Evolutionary conservation across 2,797 vertebrate genomes (phyloP), one percentile per base, ranked within the genome.

Genomic region (Poeciliopsis presidionis): DNA sequence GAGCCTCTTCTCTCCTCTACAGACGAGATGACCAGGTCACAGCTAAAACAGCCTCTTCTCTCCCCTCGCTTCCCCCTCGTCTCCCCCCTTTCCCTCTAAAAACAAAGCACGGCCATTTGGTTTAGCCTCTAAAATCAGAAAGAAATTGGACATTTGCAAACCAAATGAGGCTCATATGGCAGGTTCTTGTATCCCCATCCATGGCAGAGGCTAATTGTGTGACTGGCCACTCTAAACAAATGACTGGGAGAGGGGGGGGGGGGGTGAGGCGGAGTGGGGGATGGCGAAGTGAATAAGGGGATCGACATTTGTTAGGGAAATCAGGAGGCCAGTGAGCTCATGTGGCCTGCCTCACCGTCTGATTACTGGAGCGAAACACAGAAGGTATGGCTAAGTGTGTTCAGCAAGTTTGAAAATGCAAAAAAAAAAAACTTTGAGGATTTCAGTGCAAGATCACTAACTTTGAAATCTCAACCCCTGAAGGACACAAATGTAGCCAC

Each of bases 141-240:
- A 94, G 89, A 93, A 93, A 94, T 92, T 83, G 85, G 76, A 76
- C 87, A 94, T 95, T 95, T 95, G 94, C 93, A 95, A 95, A 93
- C 89, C 95, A 95, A 95, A 95, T 95, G 88, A 93, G 89, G 89
- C 89, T 91, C 86, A 86, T 87, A 90, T 89, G 89, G 89, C 85
- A 88, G 90, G 87, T 92, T 92, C 82, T 91, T 94, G 91, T 90
- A 85, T 79, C 87, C 67, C 51, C 90, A 94, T 93, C 90, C 92
- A 94, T 93, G 94, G 89, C 93, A 91, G 92, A 88, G 86, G 89
- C 89, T 94, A 94, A 95, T 94, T 94, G 93, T 94, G 87, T 86
- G 86, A 87, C 87, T 92, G 90, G 87, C 88, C 88, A 88, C 89
- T 89, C 88, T 86, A 94, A 93, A 91, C 92, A 94, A 94, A 94